Evolutionary conservation across 2,888 invertebrate species (phyloP).

Genomic region (Microctonus brassicae): DNA sequence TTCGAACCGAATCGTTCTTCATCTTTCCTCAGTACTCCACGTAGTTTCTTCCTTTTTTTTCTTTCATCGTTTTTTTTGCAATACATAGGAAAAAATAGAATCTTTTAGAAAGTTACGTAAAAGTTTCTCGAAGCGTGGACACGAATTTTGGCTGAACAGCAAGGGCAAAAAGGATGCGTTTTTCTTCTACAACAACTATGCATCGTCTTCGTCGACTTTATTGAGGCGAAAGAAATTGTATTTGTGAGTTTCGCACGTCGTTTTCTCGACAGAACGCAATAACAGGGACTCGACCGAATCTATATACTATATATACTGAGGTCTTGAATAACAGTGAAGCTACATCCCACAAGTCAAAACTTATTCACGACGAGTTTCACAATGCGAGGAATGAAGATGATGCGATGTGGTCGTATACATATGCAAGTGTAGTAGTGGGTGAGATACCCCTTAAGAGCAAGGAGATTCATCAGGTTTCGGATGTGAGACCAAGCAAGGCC

Average conservation of each 20-base stretch:
- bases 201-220: conserved; percentile 7
- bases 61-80: too few relatives aligned
- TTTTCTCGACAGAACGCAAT: conserved; percentile 10
- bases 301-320: conserved; percentile 23
- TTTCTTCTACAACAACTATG: background rate
- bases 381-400: conserved; percentile 11
- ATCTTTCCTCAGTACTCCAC: background rate
- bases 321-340: conserved; percentile 43
- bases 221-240: conserved; percentile 28
- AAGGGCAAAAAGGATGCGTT: conserved; percentile 11
- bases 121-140: conserved; percentile 22
- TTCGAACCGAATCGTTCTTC: background rate
- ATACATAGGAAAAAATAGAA: conserved; percentile 3
- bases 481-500: conserved; percentile 29
- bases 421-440: background rate
- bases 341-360: conserved; percentile 42
- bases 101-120: conserved; percentile 14
- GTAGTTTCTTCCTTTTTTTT: background rate
- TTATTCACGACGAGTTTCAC: conserved; percentile 38
- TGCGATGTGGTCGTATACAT: background rate
- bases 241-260: conserved; percentile 23
- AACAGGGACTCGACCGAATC: conserved; percentile 13
- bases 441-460: conserved; percentile 10
- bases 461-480: background rate
- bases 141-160: conserved; percentile 4